Base-by-base conservation (phyloP, 2,888 invertebrate genomes). In the Aphodius granarius region DNA sequence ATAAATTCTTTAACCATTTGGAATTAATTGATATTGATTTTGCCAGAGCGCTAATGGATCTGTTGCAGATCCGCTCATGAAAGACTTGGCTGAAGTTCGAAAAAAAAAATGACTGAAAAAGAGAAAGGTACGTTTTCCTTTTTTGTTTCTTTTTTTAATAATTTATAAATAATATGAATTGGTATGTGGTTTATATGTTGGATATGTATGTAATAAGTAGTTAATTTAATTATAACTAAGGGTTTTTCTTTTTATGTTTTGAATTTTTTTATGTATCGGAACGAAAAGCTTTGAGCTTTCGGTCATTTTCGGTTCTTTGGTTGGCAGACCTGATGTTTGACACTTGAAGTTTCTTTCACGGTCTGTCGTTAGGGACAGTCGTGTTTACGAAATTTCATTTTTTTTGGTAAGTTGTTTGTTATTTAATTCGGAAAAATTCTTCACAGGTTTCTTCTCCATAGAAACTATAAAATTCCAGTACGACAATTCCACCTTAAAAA, bases 361-460 rank as follows among this genome's bases (percentile, higher is more conserved):
- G 65, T 68, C 76, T 76, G 76, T 76, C 76, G 64, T 19, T 9
- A 20, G 15, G 16, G 76, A 71, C 76, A 76, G 76, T 76, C 76
- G 76, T 76, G 76, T 63, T 74, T 71, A 18, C 68, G 18, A 43
- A 72, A 73, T 76, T 68, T 73, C 68, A 66, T 22, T 73, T 73
- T 71, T 65, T 71, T 66, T 76, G 76, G 76, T 76, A 76, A 15
- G 76, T 20, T 65, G 23, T 43, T 43, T 43, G 62, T 3, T 63
- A 72, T n/a, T 15, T n/a, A 43, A 62, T 43, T 43, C n/a, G n/a
- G n/a, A n/a, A n/a, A n/a, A n/a, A n/a, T n/a, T n/a, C n/a, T n/a
- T n/a, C n/a, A n/a, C n/a, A n/a, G n/a, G n/a, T n/a, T n/a, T n/a
- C n/a, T n/a, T n/a, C n/a, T n/a, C n/a, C n/a, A n/a, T n/a, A 43